A percentile compares a stretch with the other conserved stretches of the same genome.
phyloP scores from a whole-genome alignment of 2,888 invertebrate species.

The Polyploca ridens region DNA sequence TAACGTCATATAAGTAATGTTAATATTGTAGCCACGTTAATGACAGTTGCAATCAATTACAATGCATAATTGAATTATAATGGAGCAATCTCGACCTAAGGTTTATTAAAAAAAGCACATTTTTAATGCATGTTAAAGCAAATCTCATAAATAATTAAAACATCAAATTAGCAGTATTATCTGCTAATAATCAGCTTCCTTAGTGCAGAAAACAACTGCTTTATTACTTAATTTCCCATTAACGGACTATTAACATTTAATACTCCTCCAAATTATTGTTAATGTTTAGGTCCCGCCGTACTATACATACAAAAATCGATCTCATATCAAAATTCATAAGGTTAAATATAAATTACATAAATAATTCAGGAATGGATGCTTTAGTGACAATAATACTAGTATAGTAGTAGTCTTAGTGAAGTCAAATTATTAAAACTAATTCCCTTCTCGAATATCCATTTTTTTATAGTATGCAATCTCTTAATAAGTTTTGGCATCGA shows the following conservation, averaged over 20 bases:
- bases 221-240: background rate
- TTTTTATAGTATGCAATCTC: background rate
- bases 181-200: background rate
- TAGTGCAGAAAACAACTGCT: background rate
- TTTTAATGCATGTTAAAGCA: background rate
- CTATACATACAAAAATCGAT: background rate
- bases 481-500: background rate
- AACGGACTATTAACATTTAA: background rate
- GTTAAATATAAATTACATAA: background rate
- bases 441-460: background rate
- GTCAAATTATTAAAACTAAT: background rate
- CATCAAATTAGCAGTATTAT: background rate
- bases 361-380: background rate
- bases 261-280: background rate
- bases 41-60: background rate
- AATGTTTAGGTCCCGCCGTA: background rate
- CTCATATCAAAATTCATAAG: background rate
- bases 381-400: background rate
- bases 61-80: background rate
- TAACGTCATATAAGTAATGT: background rate
- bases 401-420: background rate
- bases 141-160: background rate
- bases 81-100: background rate
- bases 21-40: background rate
- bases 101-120: background rate